phyloP scores from a whole-genome alignment of 2,797 vertebrate genomes.

The Gallinago nigripennis region DNA sequence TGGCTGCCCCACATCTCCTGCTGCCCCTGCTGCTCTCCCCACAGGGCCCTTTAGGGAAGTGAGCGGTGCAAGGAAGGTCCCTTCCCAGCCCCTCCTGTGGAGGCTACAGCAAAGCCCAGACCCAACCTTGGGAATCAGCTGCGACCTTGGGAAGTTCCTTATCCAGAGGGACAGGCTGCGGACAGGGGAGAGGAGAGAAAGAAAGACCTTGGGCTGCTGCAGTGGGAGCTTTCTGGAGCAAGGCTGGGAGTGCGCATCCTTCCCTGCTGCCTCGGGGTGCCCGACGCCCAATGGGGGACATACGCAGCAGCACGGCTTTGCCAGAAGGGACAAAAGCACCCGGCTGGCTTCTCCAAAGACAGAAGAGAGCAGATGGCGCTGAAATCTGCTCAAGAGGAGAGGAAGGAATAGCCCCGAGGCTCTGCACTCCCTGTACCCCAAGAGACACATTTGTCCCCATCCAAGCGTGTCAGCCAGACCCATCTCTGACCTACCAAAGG shows the following conservation, averaged over 20 bases:
- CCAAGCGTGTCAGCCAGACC: not conserved
- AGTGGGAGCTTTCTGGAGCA: slow-evolving; percentile 21
- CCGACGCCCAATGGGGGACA: not conserved
- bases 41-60: accelerated
- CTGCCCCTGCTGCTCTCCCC: not conserved
- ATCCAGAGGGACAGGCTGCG: not conserved
- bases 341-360: slow-evolving; percentile 47
- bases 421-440: not conserved
- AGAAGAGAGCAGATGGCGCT: slow-evolving; percentile 36
- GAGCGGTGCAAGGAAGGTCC: not conserved
- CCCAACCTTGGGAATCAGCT: not conserved
- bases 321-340: slow-evolving; percentile 14
- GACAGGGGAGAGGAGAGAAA: not conserved
- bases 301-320: slow-evolving; percentile 18
- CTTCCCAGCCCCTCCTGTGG: not conserved
- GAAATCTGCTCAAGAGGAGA: slow-evolving; percentile 55
- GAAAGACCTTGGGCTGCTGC: slow-evolving; percentile 35
- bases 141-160: slow-evolving; percentile 12
- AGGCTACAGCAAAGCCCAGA: not conserved
- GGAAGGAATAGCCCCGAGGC: slow-evolving; percentile 49
- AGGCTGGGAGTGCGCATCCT: not conserved
- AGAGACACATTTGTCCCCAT: not conserved
- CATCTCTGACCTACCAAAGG: not conserved
- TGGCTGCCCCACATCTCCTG: not conserved
- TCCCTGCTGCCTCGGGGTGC: slow-evolving; percentile 23